Base-by-base conservation (phyloP, 2,888 invertebrate genomes). In the Apodemia mormo region DNA sequence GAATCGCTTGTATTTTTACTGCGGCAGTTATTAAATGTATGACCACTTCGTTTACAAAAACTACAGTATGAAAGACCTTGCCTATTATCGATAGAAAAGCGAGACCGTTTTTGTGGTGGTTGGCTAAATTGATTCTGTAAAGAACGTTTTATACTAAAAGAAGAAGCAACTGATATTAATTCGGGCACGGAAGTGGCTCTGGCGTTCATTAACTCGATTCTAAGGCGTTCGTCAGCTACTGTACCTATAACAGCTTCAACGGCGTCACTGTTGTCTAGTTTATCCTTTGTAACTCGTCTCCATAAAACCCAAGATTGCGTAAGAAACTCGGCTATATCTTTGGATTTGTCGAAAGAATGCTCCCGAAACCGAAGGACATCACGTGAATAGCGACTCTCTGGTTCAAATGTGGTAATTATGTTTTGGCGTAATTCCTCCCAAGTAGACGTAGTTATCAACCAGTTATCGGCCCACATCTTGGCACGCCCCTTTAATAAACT, bases 281-380 rank as follows among this genome's bases (percentile, higher is more conserved):
- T 78, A 66, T 78, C 77, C 52, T 75, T 79, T 5, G 78, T 79
- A 0, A 81, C 58, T 40, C 79, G 71, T 49, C 69, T 71, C 80
- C 79, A 79, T 29, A 81, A 56, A 0, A 79, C 67, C 81, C 79
- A 79, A 1, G 78, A 71, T 33, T 71, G 76, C 7, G 79, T 77
- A n/a, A 81, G 43, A 54, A 76, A 81, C 37, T 81, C 72, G 0
- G 80, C 68, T 12, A 79, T 77, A 37, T 78, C 75, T 43, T 45
- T 45, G 6, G 2, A 45, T 45, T 43, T 45, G 45, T 45, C 45
- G 12, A 45, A 45, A 45, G 45, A 45, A 45, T 80, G 78, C 67
- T 80, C 79, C 52, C 78, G 65, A 66, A 79, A 80, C 0, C 65
- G 69, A 0, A 61, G 14, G 10, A 79, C 68, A 54, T 79, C 80